A percentile compares a stretch with the other conserved stretches of the same genome.
Conservation (phyloP, 2,113 vertebrate species). For the Dascyllus trimaculatus region DNA sequence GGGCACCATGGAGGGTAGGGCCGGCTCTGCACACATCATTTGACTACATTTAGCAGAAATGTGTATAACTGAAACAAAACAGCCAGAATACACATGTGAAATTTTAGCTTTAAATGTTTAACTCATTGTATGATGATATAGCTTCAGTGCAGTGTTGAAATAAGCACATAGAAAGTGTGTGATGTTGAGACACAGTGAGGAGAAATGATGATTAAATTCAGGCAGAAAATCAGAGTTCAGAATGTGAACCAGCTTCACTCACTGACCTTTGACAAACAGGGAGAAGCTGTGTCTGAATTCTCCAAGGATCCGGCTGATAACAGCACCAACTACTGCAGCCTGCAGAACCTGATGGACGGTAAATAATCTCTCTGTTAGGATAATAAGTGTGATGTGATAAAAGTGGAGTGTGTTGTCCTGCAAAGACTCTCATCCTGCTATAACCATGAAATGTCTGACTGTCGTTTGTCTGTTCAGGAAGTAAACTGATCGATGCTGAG, state of each 20-base stretch:
- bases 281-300: slow-evolving; percentile 44
- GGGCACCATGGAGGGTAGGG: no score
- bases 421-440: no score
- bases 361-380: not conserved
- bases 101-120: no score
- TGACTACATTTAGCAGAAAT: no score
- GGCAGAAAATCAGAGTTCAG: slow-evolving; percentile 3
- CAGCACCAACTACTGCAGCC: slow-evolving; percentile 70
- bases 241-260: not conserved
- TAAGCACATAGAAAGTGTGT: not conserved
- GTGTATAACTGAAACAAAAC: not conserved
- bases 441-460: not conserved
- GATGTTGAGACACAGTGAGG: not conserved
- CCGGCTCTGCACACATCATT: no score
- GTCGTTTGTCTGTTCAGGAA: slow-evolving; percentile 50
- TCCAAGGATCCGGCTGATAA: slow-evolving; percentile 49
- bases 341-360: slow-evolving; percentile 75
- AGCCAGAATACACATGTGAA: not conserved
- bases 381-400: not conserved
- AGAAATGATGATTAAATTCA: not conserved
- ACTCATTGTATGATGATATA: not conserved
- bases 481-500: slow-evolving; percentile 46
- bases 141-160: no score
- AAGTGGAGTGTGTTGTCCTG: not conserved
- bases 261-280: slow-evolving; percentile 35